A percentile compares a stretch with the other conserved stretches of the same genome.
phyloP scores from a whole-genome alignment of 64 coral and sea anemone genomes.

The Astreopora myriophthalma region DNA sequence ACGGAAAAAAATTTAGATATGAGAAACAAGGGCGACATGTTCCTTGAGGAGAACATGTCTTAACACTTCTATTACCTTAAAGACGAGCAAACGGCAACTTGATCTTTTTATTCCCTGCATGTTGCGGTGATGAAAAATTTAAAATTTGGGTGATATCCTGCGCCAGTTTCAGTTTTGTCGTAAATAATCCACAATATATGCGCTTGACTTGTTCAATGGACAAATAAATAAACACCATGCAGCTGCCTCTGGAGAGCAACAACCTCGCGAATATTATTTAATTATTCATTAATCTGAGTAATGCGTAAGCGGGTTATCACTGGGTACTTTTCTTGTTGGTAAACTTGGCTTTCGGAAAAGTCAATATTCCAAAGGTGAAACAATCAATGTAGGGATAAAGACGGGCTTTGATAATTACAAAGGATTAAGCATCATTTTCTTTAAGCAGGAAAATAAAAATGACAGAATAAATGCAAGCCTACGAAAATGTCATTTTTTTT shows the following conservation, averaged over 20 bases:
- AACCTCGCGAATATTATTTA: slow-evolving; percentile 26
- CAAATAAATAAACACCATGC: not conserved
- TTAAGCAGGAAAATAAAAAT: not conserved
- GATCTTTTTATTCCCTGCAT: not conserved
- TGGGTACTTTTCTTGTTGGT: not conserved
- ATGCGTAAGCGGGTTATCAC: not conserved
- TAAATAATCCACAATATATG: not conserved
- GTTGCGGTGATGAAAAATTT: not conserved
- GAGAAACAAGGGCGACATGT: not conserved
- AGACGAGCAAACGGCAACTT: not conserved
- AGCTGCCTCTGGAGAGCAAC: not conserved
- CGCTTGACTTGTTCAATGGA: not conserved
- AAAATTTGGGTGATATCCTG: too few species aligned
- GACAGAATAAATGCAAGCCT: not conserved
- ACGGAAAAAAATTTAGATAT: not conserved
- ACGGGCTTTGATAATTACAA: not conserved
- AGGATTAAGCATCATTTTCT: not conserved
- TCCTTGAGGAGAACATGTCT: not conserved
- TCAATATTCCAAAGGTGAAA: too few species aligned
- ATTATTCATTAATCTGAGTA: slow-evolving; percentile 30
- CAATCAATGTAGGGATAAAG: not conserved
- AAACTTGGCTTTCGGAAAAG: not conserved
- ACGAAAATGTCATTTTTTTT: too few species aligned
- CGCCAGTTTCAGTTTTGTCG: not conserved
- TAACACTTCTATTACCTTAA: not conserved